Evolutionary conservation across 2,888 invertebrate genomes (phyloP).

Genomic region (Melinaea marsaeus): DNA sequence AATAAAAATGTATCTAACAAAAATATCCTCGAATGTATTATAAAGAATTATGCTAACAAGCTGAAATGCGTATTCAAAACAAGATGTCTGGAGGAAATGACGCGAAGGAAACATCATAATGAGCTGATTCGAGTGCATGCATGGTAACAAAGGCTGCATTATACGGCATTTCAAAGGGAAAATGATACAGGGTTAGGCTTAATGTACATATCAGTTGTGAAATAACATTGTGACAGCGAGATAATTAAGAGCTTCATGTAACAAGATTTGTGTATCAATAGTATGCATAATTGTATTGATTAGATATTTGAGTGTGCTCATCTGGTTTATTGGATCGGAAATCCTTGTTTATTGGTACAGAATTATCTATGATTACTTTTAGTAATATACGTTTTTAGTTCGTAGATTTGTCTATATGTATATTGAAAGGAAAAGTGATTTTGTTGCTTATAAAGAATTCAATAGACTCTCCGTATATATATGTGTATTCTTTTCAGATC

Average conservation of each 20-base stretch:
- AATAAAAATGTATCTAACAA: constrained; percentile 4
- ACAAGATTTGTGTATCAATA: constrained; percentile 12
- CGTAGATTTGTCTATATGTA: neutral
- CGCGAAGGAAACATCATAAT: constrained; percentile 56
- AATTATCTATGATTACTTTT: neutral
- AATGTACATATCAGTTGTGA: constrained; percentile 35
- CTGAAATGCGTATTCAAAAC: constrained; percentile 38
- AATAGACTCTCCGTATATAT: neutral
- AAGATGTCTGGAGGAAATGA: constrained; percentile 59
- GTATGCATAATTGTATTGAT: constrained; percentile 1
- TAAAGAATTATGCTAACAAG: constrained; percentile 27
- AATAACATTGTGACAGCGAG: constrained; percentile 29
- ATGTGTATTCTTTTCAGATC: constrained; percentile 54
- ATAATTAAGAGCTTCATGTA: constrained; percentile 18
- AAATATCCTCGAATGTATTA: constrained; percentile 21
- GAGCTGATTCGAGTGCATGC: constrained; percentile 57
- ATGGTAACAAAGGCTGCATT: constrained; percentile 44
- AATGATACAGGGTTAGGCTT: constrained; percentile 38
- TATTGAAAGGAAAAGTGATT: too few relatives aligned
- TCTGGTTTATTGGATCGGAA: neutral
- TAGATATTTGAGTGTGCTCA: neutral
- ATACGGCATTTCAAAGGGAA: constrained; percentile 51
- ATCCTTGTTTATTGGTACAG: neutral
- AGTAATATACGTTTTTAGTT: neutral
- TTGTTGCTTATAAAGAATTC: neutral